Evolutionary conservation across 1,140 invertebrate genomes (phyloP).

Genomic region (Brevipalpus yothersi): DNA sequence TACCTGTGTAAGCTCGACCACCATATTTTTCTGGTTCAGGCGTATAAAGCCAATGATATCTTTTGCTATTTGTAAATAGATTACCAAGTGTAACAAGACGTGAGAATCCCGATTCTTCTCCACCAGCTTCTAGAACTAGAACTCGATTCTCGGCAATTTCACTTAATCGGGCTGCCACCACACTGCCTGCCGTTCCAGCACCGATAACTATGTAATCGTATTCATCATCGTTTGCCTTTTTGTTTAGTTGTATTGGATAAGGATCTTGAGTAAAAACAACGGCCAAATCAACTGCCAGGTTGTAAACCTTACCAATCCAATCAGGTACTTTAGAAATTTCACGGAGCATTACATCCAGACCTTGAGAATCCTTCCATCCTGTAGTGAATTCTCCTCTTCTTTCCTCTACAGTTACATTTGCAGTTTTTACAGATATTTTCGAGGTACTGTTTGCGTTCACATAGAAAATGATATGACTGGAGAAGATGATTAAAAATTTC

Average conservation of each 20-base stretch:
- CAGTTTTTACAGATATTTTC: too few species aligned
- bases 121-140: not conserved
- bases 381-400: too few species aligned
- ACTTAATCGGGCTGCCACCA: not conserved
- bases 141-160: not conserved
- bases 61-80: constrained; percentile 12
- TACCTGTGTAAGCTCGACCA: too few species aligned
- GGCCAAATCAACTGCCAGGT: constrained; percentile 56
- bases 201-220: not conserved
- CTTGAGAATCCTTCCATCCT: too few species aligned
- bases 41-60: constrained; percentile 18
- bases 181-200: not conserved
- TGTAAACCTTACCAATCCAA: constrained; percentile 51
- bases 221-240: constrained; percentile 20
- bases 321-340: too few species aligned
- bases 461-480: too few species aligned
- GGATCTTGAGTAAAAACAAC: constrained; percentile 52
- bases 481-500: too few species aligned
- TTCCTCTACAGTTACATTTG: too few species aligned
- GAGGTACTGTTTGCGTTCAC: too few species aligned
- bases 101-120: not conserved
- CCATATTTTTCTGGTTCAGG: too few species aligned
- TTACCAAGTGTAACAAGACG: not conserved
- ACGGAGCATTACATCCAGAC: constrained; percentile 10
- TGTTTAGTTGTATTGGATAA: constrained; percentile 74